phyloP scores from a whole-genome alignment of 2,888 invertebrate species.

The Caenorhabditis imperialis region DNA sequence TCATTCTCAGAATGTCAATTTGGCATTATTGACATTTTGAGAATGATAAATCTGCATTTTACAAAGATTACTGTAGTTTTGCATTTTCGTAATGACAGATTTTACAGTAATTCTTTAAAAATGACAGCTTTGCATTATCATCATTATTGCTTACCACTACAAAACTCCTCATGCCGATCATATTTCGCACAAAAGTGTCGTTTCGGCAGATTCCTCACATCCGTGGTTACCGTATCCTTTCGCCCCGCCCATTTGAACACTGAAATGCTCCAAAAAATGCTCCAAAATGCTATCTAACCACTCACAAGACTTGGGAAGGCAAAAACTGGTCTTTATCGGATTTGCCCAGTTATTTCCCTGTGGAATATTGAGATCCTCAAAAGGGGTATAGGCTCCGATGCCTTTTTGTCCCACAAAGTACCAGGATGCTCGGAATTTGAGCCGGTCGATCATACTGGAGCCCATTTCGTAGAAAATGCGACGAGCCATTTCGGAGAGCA shows the following conservation, averaged over 20 bases:
- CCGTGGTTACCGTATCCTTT: constrained; percentile 71
- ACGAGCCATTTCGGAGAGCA: constrained; percentile 80
- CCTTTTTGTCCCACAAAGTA: constrained; percentile 77
- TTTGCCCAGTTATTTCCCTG: constrained; percentile 78
- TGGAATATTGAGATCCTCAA: constrained; percentile 79
- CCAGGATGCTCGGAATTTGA: constrained; percentile 82
- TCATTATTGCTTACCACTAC: constrained; percentile 77
- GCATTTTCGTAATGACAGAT: too few species aligned
- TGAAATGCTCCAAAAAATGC: constrained; percentile 23
- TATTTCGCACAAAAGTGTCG: constrained; percentile 80
- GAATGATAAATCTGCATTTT: too few species aligned
- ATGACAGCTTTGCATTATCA: too few species aligned
- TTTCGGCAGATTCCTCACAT: constrained; percentile 78
- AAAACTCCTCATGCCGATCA: constrained; percentile 80
- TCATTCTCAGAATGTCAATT: too few species aligned
- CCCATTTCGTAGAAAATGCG: constrained; percentile 81
- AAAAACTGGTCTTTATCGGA: constrained; percentile 79
- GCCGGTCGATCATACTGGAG: constrained; percentile 81
- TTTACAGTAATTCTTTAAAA: too few species aligned
- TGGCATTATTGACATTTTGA: too few species aligned
- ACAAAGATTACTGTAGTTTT: too few species aligned
- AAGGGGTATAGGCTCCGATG: constrained; percentile 81
- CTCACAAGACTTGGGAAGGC: constrained; percentile 79
- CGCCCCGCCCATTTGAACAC: constrained; percentile 58
- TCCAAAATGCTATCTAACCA: background rate